These are phyloP conservation scores for Hemicentrotus pulcherrimus DNA, from an alignment of 35 echinoderm and acorn worm species.

Conservation along the genomic window DNA sequence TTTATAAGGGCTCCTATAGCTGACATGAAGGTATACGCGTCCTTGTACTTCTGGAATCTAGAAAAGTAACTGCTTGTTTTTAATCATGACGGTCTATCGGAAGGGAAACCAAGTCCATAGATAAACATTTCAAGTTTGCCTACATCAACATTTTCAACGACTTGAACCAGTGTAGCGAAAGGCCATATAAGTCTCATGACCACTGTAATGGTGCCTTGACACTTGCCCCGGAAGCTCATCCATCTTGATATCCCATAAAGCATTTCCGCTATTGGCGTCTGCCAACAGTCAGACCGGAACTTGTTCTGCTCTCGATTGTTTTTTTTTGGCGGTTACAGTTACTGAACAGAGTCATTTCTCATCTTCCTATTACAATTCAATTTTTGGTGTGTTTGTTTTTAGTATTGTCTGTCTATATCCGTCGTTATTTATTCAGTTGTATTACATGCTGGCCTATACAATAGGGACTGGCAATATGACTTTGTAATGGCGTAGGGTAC, in stretches of 20 bases:
- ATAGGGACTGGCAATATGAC: neutral
- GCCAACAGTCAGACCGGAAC: neutral
- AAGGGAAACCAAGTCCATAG: neutral
- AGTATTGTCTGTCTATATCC: neutral
- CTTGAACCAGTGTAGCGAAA: slow-evolving; percentile 2
- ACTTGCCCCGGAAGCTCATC: slow-evolving; percentile 50
- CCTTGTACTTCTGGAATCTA: neutral
- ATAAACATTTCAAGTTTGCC: slow-evolving; percentile 19
- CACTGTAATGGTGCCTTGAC: slow-evolving; percentile 31
- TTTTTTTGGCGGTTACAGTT: slow-evolving; percentile 46
- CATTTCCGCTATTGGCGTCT: slow-evolving; percentile 55
- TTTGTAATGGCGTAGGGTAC: no score
- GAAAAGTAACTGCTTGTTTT: neutral
- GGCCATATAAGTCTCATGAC: slow-evolving; percentile 17
- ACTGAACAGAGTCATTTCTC: neutral
- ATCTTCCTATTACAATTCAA: neutral
- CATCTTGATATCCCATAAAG: slow-evolving; percentile 51
- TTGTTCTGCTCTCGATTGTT: slow-evolving; percentile 49
- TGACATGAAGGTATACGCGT: no score
- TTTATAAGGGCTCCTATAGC: no score
- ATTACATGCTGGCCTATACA: neutral
- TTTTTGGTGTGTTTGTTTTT: neutral
- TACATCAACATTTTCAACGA: slow-evolving; percentile 5
- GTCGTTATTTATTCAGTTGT: neutral
- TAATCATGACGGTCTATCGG: neutral